Percentiles rank a stretch among this genome's conserved stretches.
phyloP scores from a whole-genome alignment of 2,113 vertebrate genomes.

The Anthoscopus minutus region DNA sequence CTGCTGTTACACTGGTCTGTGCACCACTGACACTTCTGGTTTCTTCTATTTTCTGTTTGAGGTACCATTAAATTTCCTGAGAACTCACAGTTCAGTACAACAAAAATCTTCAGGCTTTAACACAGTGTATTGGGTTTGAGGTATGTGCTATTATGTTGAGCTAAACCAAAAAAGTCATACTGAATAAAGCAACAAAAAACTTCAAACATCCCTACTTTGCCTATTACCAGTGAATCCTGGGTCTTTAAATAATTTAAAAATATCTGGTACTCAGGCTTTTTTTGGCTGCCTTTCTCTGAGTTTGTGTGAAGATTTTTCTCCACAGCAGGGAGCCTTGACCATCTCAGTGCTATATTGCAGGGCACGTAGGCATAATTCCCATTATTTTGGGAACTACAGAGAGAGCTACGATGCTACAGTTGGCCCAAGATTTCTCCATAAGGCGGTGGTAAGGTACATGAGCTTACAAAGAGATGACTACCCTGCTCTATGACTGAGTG shows the following conservation, averaged over 20 bases:
- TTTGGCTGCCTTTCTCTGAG: not conserved
- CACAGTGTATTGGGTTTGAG: not conserved
- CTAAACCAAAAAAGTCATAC: not conserved
- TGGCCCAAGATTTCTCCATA: not conserved
- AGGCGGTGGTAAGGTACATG: not conserved
- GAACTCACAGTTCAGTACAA: not conserved
- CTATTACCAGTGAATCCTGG: not conserved
- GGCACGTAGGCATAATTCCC: not conserved
- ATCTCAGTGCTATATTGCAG: not conserved
- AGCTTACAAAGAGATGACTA: not conserved
- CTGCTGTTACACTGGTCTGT: not conserved
- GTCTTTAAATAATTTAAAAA: not conserved
- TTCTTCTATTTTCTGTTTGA: not conserved
- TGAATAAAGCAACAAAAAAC: not conserved
- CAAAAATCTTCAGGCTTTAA: not conserved
- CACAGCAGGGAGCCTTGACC: not conserved
- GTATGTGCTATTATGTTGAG: not conserved
- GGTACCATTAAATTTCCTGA: not conserved
- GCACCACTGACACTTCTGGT: not conserved
- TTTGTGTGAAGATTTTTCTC: not conserved
- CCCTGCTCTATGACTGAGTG: fast-evolving
- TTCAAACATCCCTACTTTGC: not conserved
- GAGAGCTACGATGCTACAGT: not conserved
- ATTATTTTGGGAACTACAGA: not conserved
- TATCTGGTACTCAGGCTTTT: not conserved